A percentile compares a stretch with the other conserved stretches of the same genome.
Conservation (phyloP, 2,888 invertebrate genomes). For the Pammene fasciana region DNA sequence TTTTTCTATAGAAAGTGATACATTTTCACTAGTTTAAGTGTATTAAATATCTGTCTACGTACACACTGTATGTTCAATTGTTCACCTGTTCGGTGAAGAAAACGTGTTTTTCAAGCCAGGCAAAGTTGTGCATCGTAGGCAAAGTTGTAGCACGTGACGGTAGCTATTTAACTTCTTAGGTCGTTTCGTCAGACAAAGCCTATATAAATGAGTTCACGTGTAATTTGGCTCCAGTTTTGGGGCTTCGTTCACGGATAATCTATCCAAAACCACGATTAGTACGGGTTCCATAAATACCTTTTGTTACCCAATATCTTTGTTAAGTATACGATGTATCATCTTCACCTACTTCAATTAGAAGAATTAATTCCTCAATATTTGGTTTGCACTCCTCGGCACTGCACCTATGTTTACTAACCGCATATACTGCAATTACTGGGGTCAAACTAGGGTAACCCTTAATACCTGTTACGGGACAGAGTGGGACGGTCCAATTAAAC, state of each 20-base stretch:
- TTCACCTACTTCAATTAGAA: too few species aligned
- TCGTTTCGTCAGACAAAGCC: not conserved
- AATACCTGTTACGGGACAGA: not conserved
- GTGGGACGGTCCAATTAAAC: not conserved
- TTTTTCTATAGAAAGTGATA: too few species aligned
- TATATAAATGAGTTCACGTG: slow-evolving; percentile 4
- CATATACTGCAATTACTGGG: slow-evolving; percentile 1
- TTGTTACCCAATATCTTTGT: slow-evolving; percentile 11
- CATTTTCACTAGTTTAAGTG: too few species aligned
- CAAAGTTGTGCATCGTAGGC: too few species aligned
- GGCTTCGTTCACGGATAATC: slow-evolving; percentile 33
- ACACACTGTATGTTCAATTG: too few species aligned
- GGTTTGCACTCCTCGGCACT: not conserved
- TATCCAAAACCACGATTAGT: slow-evolving; percentile 23
- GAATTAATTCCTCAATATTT: too few species aligned
- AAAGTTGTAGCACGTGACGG: too few species aligned
- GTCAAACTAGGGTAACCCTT: not conserved
- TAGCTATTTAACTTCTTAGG: too few species aligned
- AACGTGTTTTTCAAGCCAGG: too few species aligned
- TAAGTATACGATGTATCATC: not conserved
- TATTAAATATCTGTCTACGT: too few species aligned
- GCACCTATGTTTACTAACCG: not conserved
- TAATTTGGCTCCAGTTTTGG: slow-evolving; percentile 17
- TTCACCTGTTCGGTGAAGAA: too few species aligned
- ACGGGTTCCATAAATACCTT: slow-evolving; percentile 23